These are phyloP conservation scores for Acanthosoma haemorrhoidale DNA, from an alignment of 2,888 invertebrate species.

Conservation along the genomic window DNA sequence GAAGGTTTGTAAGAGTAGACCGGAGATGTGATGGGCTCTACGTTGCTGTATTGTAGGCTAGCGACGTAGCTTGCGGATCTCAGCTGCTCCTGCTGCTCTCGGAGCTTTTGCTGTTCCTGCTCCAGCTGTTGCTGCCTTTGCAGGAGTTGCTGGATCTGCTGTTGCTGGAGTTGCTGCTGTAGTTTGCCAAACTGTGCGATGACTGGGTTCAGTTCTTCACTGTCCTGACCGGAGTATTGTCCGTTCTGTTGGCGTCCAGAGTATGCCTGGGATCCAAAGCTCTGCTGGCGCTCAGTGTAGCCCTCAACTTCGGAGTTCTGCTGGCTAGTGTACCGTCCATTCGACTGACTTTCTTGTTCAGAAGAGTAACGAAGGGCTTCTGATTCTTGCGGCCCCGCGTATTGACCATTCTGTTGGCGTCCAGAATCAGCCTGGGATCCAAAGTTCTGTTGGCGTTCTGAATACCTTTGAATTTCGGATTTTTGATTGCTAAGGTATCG, in stretches of 20 bases:
- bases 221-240: background rate
- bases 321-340: no score
- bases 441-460: no score
- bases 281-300: background rate
- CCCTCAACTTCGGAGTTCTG: background rate
- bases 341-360: no score
- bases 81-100: slow-evolving; percentile 9
- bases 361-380: no score
- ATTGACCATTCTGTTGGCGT: background rate
- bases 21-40: slow-evolving; percentile 2
- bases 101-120: background rate
- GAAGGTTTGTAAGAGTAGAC: slow-evolving; percentile 21
- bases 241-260: background rate
- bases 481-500: no score
- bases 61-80: background rate
- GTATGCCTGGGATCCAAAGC: background rate
- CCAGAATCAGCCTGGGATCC: background rate
- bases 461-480: no score
- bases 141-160: background rate
- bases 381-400: no score
- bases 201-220: background rate
- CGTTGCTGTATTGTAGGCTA: background rate
- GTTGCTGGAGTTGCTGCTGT: background rate
- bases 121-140: slow-evolving; percentile 12
- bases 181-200: slow-evolving; percentile 9